Evolutionary conservation across 2,888 invertebrate species (phyloP).

Genomic region (Microctonus aethiopoides): DNA sequence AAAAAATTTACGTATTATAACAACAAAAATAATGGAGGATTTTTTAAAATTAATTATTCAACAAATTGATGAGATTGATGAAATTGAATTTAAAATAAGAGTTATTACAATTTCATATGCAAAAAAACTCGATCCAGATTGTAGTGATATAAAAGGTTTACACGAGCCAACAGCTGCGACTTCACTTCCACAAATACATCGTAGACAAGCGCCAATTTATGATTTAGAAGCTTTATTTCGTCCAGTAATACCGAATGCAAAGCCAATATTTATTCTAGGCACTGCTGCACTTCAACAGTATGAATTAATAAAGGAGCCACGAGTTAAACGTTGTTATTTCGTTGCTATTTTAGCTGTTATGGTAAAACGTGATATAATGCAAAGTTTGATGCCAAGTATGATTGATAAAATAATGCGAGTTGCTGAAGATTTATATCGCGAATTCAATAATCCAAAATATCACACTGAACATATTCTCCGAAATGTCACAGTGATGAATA

Average conservation of each 20-base stretch:
- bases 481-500: conserved; percentile 57
- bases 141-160: conserved; percentile 53
- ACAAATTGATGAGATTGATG: conserved; percentile 45
- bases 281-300: conserved; percentile 51
- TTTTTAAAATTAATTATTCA: conserved; percentile 53
- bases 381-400: conserved; percentile 56
- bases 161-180: conserved; percentile 52
- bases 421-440: conserved; percentile 53
- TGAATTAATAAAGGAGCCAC: conserved; percentile 54
- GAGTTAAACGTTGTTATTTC: conserved; percentile 60
- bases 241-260: conserved; percentile 42
- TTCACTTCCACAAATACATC: conserved; percentile 53
- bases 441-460: conserved; percentile 52
- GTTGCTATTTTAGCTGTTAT: conserved; percentile 56
- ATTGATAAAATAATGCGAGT: conserved; percentile 58
- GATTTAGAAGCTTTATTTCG: conserved; percentile 53
- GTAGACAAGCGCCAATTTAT: conserved; percentile 43
- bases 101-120: conserved; percentile 57
- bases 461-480: conserved; percentile 57
- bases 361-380: conserved; percentile 59
- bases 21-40: conserved; percentile 51
- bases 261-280: conserved; percentile 55
- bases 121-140: conserved; percentile 56
- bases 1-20: conserved; percentile 54
- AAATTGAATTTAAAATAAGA: conserved; percentile 47